phyloP scores from a whole-genome alignment of 2,113 vertebrate species.

The Rhinogobius similis region DNA sequence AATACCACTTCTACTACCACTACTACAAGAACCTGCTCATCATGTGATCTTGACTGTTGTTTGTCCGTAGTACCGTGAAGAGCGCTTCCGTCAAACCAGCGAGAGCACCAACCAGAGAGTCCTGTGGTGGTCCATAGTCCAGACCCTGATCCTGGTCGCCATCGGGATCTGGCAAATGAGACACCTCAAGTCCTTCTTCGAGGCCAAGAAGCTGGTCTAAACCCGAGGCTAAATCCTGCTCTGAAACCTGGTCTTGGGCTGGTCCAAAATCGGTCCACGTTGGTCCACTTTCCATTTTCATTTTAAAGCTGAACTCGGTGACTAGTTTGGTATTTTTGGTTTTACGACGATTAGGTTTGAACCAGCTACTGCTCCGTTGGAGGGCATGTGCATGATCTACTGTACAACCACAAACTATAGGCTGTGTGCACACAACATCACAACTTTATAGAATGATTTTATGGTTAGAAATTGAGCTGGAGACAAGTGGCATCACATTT shows the following conservation, averaged over 20 bases:
- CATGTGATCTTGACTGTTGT: neutral
- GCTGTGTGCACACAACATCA: too few species aligned
- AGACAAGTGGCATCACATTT: too few species aligned
- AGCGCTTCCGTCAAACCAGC: conserved; percentile 90
- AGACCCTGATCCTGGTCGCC: conserved; percentile 90
- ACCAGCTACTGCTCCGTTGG: neutral
- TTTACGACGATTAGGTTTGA: neutral
- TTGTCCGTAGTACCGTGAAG: conserved; percentile 85
- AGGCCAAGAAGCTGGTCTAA: conserved; percentile 93
- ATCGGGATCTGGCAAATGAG: conserved; percentile 94
- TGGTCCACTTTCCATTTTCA: neutral
- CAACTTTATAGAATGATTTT: too few species aligned
- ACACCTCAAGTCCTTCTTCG: conserved; percentile 93
- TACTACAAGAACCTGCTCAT: too few species aligned
- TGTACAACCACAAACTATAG: neutral
- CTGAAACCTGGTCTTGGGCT: neutral
- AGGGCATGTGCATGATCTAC: neutral
- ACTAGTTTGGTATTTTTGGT: neutral
- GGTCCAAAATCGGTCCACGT: neutral
- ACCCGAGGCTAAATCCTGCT: neutral
- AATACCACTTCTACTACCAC: too few species aligned
- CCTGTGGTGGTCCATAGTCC: conserved; percentile 93
- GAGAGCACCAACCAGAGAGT: conserved; percentile 93
- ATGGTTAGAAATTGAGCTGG: too few species aligned
- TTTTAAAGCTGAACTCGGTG: neutral